Percentiles rank a stretch among this genome's conserved stretches.
These are phyloP conservation scores for Lepidochrysops patricia DNA, from an alignment of 2,888 invertebrate genomes.

Conservation along the genomic window DNA sequence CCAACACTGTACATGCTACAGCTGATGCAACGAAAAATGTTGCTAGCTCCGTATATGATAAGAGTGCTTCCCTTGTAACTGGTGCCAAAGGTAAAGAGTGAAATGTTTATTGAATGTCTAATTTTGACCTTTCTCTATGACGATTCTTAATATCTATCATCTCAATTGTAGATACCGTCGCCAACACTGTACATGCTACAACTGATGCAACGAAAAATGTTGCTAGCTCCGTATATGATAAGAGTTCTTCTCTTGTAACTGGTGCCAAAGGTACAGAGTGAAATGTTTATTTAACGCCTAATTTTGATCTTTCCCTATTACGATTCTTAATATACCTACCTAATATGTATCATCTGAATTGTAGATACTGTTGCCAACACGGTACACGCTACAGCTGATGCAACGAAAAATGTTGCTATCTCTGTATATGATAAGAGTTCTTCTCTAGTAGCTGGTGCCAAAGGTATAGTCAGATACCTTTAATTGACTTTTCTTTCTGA, in stretches of 20 bases:
- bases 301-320: slow-evolving; percentile 16
- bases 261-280: slow-evolving; percentile 36
- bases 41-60: slow-evolving; percentile 34
- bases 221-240: slow-evolving; percentile 40
- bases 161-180: slow-evolving; percentile 23
- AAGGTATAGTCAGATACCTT: slow-evolving; percentile 30
- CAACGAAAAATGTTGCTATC: slow-evolving; percentile 41
- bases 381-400: slow-evolving; percentile 34
- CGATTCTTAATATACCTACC: slow-evolving; percentile 11
- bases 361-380: slow-evolving; percentile 24
- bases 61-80: slow-evolving; percentile 36
- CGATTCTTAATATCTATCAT: not conserved
- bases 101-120: not conserved
- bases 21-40: slow-evolving; percentile 34
- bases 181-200: slow-evolving; percentile 26
- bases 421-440: slow-evolving; percentile 41
- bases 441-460: slow-evolving; percentile 33
- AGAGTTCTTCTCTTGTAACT: slow-evolving; percentile 34
- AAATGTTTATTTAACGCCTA: not conserved
- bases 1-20: slow-evolving; percentile 30
- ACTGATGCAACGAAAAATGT: slow-evolving; percentile 44
- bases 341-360: not conserved
- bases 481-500: slow-evolving; percentile 4
- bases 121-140: slow-evolving; percentile 16
- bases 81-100: slow-evolving; percentile 36